Evolutionary conservation across 2,888 invertebrate genomes (phyloP).

Genomic region (Belgica antarctica): DNA sequence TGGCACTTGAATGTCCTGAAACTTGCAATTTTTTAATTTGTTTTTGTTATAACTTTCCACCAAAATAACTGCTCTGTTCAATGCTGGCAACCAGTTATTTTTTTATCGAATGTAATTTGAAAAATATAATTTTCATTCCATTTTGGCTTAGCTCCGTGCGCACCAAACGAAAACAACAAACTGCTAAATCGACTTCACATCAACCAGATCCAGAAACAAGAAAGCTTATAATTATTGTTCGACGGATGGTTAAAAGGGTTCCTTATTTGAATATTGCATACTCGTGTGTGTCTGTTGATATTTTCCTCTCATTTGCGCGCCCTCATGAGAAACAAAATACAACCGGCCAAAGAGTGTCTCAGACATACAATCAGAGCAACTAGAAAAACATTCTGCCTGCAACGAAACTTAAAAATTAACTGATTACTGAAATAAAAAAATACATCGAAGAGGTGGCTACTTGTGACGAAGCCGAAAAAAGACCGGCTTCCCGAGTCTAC

Average conservation of each 20-base stretch:
- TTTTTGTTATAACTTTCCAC: too few species aligned
- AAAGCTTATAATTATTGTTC: slow-evolving; percentile 25
- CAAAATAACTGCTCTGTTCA: too few species aligned
- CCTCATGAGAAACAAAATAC: background rate
- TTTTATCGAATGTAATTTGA: too few species aligned
- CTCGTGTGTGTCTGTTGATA: slow-evolving; percentile 10
- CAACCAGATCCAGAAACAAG: slow-evolving; percentile 23
- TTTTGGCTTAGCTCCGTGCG: slow-evolving; percentile 27
- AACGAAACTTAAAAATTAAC: slow-evolving; percentile 28
- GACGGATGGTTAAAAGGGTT: slow-evolving; percentile 9
- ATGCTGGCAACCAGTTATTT: too few species aligned
- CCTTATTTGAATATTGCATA: slow-evolving; percentile 25
- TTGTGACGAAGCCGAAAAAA: slow-evolving; percentile 3
- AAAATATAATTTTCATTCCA: too few species aligned
- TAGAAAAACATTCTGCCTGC: slow-evolving; percentile 25
- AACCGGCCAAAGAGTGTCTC: slow-evolving; percentile 13
- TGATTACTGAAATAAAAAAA: slow-evolving; percentile 33
- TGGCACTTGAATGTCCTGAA: too few species aligned
- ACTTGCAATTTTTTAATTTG: too few species aligned
- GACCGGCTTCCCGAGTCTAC: background rate
- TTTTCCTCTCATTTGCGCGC: slow-evolving; percentile 22
- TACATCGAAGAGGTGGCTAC: background rate
- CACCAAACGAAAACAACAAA: slow-evolving; percentile 35
- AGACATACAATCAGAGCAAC: slow-evolving; percentile 7
- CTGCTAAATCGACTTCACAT: slow-evolving; percentile 7